These are phyloP conservation scores for Melanotaenia maccullochi DNA, from an alignment of 2,797 vertebrate species.

Conservation along the genomic window DNA sequence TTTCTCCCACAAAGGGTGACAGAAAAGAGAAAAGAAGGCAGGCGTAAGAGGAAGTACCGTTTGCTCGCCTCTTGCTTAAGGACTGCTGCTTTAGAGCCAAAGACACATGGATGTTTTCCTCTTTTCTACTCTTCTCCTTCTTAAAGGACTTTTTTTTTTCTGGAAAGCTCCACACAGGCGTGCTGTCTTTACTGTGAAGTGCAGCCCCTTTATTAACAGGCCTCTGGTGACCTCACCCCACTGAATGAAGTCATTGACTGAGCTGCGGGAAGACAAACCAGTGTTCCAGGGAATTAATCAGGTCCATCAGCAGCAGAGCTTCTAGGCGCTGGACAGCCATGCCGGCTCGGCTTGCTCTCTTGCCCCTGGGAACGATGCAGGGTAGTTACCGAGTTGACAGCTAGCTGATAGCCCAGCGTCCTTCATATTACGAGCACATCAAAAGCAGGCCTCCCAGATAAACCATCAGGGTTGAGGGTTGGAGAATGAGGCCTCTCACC, in stretches of 20 bases:
- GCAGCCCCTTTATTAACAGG: constrained; percentile 90
- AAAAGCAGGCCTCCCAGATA: constrained; percentile 80
- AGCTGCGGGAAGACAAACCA: constrained; percentile 90
- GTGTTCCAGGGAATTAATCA: constrained; percentile 91
- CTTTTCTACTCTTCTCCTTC: constrained; percentile 60
- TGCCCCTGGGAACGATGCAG: constrained; percentile 79
- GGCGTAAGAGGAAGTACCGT: constrained; percentile 59
- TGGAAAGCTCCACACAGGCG: constrained; percentile 71
- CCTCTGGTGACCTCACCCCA: constrained; percentile 90
- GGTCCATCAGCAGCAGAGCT: constrained; percentile 86
- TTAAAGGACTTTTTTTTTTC: constrained; percentile 65
- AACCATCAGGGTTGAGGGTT: constrained; percentile 63
- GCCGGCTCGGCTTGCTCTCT: constrained; percentile 67
- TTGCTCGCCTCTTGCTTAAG: constrained; percentile 63
- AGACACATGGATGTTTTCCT: constrained; percentile 74
- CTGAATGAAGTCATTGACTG: constrained; percentile 93
- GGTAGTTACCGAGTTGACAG: constrained; percentile 88
- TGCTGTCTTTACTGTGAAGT: constrained; percentile 87
- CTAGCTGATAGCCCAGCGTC: constrained; percentile 85
- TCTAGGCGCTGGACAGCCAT: constrained; percentile 67
- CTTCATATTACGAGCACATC: constrained; percentile 87
- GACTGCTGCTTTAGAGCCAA: constrained; percentile 74
- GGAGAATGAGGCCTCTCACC: constrained; percentile 79
- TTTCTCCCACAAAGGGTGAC: constrained; percentile 65
- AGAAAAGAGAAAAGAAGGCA: constrained; percentile 50